Evolutionary conservation across 2,888 invertebrate species (phyloP).

Genomic region (Rotaria socialis): DNA sequence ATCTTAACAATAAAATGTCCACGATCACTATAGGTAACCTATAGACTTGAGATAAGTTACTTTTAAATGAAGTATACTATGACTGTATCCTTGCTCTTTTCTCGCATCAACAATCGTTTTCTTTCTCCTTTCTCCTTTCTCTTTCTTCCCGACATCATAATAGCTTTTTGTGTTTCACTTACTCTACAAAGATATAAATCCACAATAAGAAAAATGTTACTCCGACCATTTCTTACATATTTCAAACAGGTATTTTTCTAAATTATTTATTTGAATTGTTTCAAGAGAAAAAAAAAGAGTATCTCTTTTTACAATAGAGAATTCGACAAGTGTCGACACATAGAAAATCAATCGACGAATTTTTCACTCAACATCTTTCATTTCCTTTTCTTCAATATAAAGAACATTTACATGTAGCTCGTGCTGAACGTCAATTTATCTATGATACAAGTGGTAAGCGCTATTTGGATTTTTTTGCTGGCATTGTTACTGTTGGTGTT

Average conservation of each 20-base stretch:
- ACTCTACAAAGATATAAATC: background rate
- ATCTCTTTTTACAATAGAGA: background rate
- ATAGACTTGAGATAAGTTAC: too few relatives aligned
- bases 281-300: background rate
- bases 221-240: background rate
- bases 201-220: background rate
- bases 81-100: too few relatives aligned
- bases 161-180: background rate
- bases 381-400: slow-evolving; percentile 40
- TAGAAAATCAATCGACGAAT: background rate
- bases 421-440: slow-evolving; percentile 77
- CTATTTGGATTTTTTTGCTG: slow-evolving; percentile 90
- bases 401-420: slow-evolving; percentile 39
- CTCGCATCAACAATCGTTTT: too few relatives aligned
- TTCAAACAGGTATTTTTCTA: background rate
- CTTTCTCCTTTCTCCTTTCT: too few relatives aligned
- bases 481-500: slow-evolving; percentile 92
- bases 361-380: background rate
- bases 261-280: too few relatives aligned
- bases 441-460: slow-evolving; percentile 78
- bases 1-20: too few relatives aligned
- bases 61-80: too few relatives aligned
- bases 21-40: too few relatives aligned
- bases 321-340: background rate
- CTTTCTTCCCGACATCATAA: too few relatives aligned